Base-by-base conservation (phyloP, 2,888 invertebrate species). In the Caenorhabditis panamensis region DNA sequence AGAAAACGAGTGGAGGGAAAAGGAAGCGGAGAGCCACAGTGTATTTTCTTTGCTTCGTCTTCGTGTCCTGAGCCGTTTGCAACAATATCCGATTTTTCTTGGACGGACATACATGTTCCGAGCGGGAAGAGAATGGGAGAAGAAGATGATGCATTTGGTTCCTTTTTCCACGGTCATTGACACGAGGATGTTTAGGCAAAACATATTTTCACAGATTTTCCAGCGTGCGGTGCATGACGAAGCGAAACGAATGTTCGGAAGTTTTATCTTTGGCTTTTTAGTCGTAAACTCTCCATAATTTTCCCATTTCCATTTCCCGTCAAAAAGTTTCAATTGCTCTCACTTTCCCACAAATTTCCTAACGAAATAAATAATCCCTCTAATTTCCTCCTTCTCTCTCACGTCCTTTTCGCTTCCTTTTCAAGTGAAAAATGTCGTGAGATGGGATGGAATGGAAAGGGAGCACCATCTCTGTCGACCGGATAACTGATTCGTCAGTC, bases 51-150 rank as follows among this genome's bases (percentile, higher is more conserved):
- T 31, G n/a, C 58, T 18, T 59, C 41, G 22, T 59, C 54, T 3
- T 24, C 6, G 41, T 37, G 24, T 13, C 22, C 41, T 31, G 58
- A 3, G 26, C 6, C 31, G 8, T 3, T 37, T 37, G 59, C 47
- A 37, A 59, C 59, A 59, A 59, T 37, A 59, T 37, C 36, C 36
- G 20, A 59, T 59, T 37, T 59, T 59, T 59, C 41, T 41, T 37
- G 36, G n/a, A 18, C 18, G 47, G 47, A 47, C 18, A n/a, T 47
- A 18, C 47, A 18, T 47, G 47, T 47, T 47, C 47, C 13, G 2
- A 41, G 6, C 13, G 6, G 41, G n/a, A n/a, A n/a, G n/a, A n/a
- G n/a, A n/a, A n/a, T n/a, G n/a, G n/a, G n/a, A n/a, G n/a, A n/a
- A n/a, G n/a, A 31, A 31, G 31, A 31, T 31, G 31, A 9, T 31